These are phyloP conservation scores for Mylabris sibirica DNA, from an alignment of 2,888 invertebrate species.

Conservation along the genomic window DNA sequence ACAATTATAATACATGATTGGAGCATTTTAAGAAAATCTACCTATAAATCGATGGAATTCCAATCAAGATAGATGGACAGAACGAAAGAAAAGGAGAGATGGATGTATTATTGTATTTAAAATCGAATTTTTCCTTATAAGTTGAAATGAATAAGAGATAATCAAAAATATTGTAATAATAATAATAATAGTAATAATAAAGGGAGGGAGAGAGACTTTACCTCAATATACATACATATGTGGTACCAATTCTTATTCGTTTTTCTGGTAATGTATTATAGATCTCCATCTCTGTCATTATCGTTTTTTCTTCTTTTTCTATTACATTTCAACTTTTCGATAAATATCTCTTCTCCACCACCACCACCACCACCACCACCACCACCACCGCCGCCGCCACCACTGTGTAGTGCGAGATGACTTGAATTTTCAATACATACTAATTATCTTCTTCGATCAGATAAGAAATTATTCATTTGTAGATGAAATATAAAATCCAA, in stretches of 20 bases:
- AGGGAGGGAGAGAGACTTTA: neutral
- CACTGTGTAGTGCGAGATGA: conserved; percentile 49
- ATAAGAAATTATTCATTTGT: conserved; percentile 59
- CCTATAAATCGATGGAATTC: conserved; percentile 50
- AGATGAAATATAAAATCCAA: conserved; percentile 51
- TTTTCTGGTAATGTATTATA: neutral
- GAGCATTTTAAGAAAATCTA: conserved; percentile 55
- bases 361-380: too few relatives aligned
- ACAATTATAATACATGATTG: conserved; percentile 58
- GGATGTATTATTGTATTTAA: neutral
- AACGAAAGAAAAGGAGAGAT: neutral
- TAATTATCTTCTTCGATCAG: conserved; percentile 61
- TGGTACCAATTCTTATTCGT: neutral
- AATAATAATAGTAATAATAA: neutral
- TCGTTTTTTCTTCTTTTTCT: neutral
- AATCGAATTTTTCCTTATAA: conserved; percentile 8
- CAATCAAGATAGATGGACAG: conserved; percentile 20
- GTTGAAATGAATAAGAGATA: conserved; percentile 8
- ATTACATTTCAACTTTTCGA: conserved; percentile 44
- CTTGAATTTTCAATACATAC: conserved; percentile 62
- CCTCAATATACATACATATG: neutral
- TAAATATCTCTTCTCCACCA: conserved; percentile 50
- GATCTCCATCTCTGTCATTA: too few relatives aligned
- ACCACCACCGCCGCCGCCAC: too few relatives aligned
- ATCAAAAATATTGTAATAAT: neutral